A percentile compares a stretch with the other conserved stretches of the same genome.
These are phyloP conservation scores for Adelphocoris suturalis DNA, from an alignment of 2,888 invertebrate genomes.

Conservation along the genomic window DNA sequence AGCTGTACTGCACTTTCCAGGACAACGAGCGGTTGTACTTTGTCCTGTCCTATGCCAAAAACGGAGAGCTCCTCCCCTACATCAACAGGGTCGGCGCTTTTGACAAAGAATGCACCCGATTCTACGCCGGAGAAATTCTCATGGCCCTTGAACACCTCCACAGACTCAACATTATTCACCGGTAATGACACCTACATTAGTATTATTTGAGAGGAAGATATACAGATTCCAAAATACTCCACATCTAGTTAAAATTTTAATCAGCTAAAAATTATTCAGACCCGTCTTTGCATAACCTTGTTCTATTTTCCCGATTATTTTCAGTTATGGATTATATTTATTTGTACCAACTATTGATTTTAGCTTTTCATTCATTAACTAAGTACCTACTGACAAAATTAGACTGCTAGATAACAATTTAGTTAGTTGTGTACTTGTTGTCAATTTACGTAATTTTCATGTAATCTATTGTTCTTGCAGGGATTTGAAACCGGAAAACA, in stretches of 20 bases:
- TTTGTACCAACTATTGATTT: too few species aligned
- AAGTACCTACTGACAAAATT: too few species aligned
- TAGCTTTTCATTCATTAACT: too few species aligned
- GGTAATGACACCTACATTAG: constrained; percentile 78
- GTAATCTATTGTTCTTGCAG: constrained; percentile 45
- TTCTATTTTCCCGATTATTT: neutral
- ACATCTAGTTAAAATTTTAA: too few species aligned
- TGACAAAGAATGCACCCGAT: constrained; percentile 92
- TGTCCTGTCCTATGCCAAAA: constrained; percentile 95
- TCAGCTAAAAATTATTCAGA: too few species aligned
- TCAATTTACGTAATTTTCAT: neutral
- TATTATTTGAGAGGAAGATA: too few species aligned
- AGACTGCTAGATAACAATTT: too few species aligned
- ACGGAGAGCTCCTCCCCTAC: constrained; percentile 95
- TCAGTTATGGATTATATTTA: too few species aligned
- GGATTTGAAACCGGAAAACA: constrained; percentile 98
- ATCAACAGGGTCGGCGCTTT: constrained; percentile 95
- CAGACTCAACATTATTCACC: constrained; percentile 92
- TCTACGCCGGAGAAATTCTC: constrained; percentile 96
- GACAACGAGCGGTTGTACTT: constrained; percentile 95
- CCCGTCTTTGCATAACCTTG: too few species aligned
- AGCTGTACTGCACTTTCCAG: constrained; percentile 97
- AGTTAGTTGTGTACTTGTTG: too few species aligned
- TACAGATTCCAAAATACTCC: too few species aligned
- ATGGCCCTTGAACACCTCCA: constrained; percentile 95